A percentile compares a stretch with the other conserved stretches of the same genome.
Conservation (phyloP, 2,797 vertebrate species). For the Enteromius paludinosus region DNA sequence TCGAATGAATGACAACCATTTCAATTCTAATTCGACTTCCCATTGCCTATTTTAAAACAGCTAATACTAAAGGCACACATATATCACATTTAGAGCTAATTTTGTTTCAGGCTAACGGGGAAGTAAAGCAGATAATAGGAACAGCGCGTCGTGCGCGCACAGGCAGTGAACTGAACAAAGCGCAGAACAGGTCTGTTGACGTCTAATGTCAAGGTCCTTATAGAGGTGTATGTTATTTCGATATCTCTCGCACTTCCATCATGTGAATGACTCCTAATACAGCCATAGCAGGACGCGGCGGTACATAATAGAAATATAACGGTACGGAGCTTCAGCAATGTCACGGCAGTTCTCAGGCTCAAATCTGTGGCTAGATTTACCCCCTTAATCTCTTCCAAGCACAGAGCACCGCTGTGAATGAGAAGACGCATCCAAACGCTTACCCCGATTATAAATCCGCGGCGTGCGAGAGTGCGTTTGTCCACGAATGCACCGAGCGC, state of each 20-base stretch:
- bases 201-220: neutral
- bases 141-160: neutral
- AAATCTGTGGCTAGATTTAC: slow-evolving; percentile 29
- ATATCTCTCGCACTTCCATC: neutral
- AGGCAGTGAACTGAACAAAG: slow-evolving; percentile 22
- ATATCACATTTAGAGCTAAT: neutral
- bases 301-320: slow-evolving; percentile 1
- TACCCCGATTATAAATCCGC: slow-evolving; percentile 45
- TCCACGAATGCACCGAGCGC: slow-evolving; percentile 59
- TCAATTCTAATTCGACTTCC: neutral
- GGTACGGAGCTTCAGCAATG: neutral
- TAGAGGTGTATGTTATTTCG: neutral
- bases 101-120: neutral
- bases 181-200: slow-evolving; percentile 5
- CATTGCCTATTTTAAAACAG: neutral
- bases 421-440: slow-evolving; percentile 23
- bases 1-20: neutral
- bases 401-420: slow-evolving; percentile 10
- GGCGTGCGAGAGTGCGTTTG: neutral
- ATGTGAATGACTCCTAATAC: neutral
- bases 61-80: neutral
- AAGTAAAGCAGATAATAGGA: neutral
- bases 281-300: neutral
- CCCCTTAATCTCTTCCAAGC: slow-evolving; percentile 36
- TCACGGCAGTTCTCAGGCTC: slow-evolving; percentile 3